phyloP scores from a whole-genome alignment of 2,113 vertebrate genomes.

The Saccopteryx leptura region DNA sequence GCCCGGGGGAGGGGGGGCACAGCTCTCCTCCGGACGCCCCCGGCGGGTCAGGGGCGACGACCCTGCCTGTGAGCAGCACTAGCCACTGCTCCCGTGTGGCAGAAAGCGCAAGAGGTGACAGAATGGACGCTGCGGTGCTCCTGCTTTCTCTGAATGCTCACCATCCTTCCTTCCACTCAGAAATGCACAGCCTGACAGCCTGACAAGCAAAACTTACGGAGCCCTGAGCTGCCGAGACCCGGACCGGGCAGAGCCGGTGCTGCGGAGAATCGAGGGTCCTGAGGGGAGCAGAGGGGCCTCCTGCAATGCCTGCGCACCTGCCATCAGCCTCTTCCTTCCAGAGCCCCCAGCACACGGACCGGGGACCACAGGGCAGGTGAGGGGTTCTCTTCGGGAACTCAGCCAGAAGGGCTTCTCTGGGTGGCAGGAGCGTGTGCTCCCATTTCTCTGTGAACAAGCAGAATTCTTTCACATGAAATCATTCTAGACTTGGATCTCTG shows the following conservation, averaged over 20 bases:
- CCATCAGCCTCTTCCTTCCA: not conserved
- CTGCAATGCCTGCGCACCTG: slow-evolving; percentile 15
- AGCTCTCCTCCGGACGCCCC: slow-evolving; percentile 37
- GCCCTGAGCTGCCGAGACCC: not conserved
- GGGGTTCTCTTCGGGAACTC: not conserved
- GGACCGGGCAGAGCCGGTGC: not conserved
- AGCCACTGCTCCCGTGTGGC: slow-evolving; percentile 9
- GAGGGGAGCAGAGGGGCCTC: not conserved
- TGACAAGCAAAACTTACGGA: slow-evolving; percentile 23
- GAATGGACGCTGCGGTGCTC: not conserved
- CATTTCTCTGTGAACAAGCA: slow-evolving; percentile 3
- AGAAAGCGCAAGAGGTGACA: slow-evolving; percentile 26
- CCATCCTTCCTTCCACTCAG: not conserved
- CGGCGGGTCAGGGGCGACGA: not conserved
- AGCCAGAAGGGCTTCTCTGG: slow-evolving; percentile 4
- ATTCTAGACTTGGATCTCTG: not conserved
- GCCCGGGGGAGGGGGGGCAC: not conserved
- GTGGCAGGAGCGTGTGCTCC: not conserved
- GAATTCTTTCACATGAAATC: slow-evolving; percentile 49
- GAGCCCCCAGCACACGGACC: not conserved
- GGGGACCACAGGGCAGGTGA: not conserved
- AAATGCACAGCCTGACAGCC: not conserved
- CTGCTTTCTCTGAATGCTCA: not conserved
- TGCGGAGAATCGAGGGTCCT: not conserved
- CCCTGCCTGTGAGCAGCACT: not conserved